Base-by-base conservation (phyloP, 2,797 vertebrate species). In the Anguilla marmorata region DNA sequence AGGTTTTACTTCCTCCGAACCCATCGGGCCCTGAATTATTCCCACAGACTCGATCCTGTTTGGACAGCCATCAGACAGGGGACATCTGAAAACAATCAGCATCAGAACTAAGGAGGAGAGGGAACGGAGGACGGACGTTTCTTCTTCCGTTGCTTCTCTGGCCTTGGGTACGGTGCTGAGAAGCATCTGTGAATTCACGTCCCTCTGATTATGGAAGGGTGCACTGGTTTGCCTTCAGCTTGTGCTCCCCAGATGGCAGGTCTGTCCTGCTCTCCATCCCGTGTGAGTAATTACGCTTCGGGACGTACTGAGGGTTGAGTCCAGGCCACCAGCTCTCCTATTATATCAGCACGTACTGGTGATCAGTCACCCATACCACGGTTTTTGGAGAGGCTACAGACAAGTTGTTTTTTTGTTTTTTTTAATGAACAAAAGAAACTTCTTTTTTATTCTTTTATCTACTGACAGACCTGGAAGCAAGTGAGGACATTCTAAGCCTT, bases 21-120 rank as follows among this genome's bases (percentile, higher is more conserved):
- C 88, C 63, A 89, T 89, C 89, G 89, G 69, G 89, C 7, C 82
- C 90, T 95, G 92, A 95, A 96, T 96, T 92, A 95, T 96, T 95
- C 87, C 83, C 88, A 60, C 88, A 89, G 87, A 48, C 52, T 82
- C 52, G 86, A 52, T 72, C 50, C 63, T 66, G 86, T 27, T 87
- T n/a, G 54, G 82, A 86, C 85, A 69, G 48, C 14, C 30, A 30
- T 52, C 80, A 74, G 58, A 27, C 48, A 33, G 60, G 21, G 33
- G 30, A 33, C 58, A 41, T 76, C 30, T 76, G 30, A 76, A 41
- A 76, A 41, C 30, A 76, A 41, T 33, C 30, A 76, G 16, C 74
- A 21, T 37, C 74, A 76, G 69, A 33, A 19, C 33, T 5, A 41
- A 41, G 8, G 1, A 1, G 16, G 37, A 19, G 33, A 1, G 1